Conservation (phyloP, 2,113 vertebrate genomes). For the Morone chrysops region DNA sequence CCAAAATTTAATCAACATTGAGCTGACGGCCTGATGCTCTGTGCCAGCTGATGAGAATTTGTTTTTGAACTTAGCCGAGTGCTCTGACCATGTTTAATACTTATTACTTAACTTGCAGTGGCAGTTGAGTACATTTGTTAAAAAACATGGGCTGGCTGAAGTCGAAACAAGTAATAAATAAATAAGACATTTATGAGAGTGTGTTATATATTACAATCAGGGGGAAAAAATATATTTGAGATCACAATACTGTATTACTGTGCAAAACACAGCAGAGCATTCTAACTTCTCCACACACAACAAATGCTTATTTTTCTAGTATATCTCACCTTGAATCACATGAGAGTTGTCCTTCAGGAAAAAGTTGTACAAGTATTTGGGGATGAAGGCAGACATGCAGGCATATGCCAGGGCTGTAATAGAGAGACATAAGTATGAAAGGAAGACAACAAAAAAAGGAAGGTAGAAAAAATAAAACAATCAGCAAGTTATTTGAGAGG, state of each 20-base stretch:
- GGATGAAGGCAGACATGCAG: constrained; percentile 99
- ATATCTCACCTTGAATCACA: constrained; percentile 95
- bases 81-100: constrained; percentile 40
- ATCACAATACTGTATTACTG: not conserved
- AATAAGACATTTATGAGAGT: not conserved
- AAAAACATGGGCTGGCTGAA: not conserved
- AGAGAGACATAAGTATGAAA: constrained; percentile 22
- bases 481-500: not conserved
- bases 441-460: not conserved
- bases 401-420: constrained; percentile 93
- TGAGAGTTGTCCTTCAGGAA: constrained; percentile 99
- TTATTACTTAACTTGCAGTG: constrained; percentile 34
- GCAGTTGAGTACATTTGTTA: constrained; percentile 25
- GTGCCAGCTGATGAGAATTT: constrained; percentile 53
- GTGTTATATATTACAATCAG: not conserved
- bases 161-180: not conserved
- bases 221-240: not conserved
- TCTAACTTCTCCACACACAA: not conserved
- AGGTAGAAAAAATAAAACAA: not conserved
- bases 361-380: constrained; percentile 99
- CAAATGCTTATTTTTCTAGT: not conserved
- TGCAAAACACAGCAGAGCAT: not conserved
- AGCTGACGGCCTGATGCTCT: constrained; percentile 57
- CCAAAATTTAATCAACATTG: constrained; percentile 71
- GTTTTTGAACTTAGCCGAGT: constrained; percentile 56